A percentile compares a stretch with the other conserved stretches of the same genome.
Conservation (phyloP, 2,888 invertebrate genomes). For the Dryococelus australis region DNA sequence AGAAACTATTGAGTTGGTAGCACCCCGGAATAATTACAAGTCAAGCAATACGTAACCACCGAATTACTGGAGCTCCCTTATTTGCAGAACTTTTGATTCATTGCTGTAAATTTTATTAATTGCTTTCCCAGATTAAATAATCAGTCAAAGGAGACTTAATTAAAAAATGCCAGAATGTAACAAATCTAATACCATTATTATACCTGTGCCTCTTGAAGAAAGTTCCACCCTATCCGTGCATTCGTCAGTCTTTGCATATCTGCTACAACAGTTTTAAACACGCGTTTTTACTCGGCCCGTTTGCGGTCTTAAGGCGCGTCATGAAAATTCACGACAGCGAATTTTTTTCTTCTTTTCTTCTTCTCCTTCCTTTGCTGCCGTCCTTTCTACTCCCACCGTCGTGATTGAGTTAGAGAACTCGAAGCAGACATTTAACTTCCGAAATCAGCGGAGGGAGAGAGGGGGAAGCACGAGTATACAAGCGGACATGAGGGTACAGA, state of each 20-base stretch:
- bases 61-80: too few species aligned
- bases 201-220: neutral
- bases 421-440: neutral
- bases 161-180: neutral
- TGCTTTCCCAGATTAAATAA: too few species aligned
- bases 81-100: too few species aligned
- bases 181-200: neutral
- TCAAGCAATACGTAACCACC: too few species aligned
- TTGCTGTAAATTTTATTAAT: too few species aligned
- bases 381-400: neutral
- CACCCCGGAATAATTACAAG: too few species aligned
- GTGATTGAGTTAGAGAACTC: constrained; percentile 23
- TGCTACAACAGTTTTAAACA: neutral
- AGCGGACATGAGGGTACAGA: neutral
- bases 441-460: neutral
- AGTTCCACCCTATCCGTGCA: neutral
- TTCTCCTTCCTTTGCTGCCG: neutral
- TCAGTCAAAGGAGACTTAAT: too few species aligned
- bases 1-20: too few species aligned
- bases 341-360: neutral
- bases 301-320: neutral
- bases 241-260: neutral
- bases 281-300: neutral
- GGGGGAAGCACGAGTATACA: neutral
- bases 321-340: constrained; percentile 24